Evolutionary conservation across 2,797 vertebrate genomes (phyloP).

Genomic region (Alauda arvensis): DNA sequence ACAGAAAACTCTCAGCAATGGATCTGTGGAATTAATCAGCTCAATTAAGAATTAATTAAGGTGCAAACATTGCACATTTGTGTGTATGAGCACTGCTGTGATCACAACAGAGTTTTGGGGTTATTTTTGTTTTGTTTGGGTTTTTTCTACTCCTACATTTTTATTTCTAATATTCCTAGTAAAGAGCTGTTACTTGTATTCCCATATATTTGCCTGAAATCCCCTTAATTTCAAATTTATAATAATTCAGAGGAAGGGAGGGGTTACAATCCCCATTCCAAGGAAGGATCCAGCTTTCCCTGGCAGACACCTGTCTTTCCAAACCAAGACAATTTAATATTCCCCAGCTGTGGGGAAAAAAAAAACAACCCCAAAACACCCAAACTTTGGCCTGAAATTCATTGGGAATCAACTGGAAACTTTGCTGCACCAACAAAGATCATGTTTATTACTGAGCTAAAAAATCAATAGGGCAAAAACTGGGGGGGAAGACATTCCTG

Average conservation of each 20-base stretch:
- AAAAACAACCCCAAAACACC: background rate
- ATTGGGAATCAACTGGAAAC: background rate
- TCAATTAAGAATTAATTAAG: background rate
- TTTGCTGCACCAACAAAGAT: background rate
- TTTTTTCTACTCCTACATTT: too few relatives aligned
- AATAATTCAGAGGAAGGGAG: too few relatives aligned
- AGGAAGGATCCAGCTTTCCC: too few relatives aligned
- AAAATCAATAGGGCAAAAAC: background rate
- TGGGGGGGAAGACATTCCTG: background rate
- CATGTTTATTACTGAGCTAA: background rate
- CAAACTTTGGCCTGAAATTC: background rate
- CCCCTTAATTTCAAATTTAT: too few relatives aligned
- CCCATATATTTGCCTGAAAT: too few relatives aligned
- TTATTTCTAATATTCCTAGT: too few relatives aligned
- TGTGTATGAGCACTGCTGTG: background rate
- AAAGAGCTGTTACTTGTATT: too few relatives aligned
- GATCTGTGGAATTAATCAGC: conserved; percentile 3
- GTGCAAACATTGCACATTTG: background rate
- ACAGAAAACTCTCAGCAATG: background rate
- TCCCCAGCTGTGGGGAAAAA: background rate
- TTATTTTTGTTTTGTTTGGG: too few relatives aligned
- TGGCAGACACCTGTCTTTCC: too few relatives aligned
- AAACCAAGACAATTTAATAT: background rate
- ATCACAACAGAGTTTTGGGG: background rate
- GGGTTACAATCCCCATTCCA: too few relatives aligned